Evolutionary conservation across 2,113 vertebrate species (phyloP).

Genomic region (Bucco capensis): DNA sequence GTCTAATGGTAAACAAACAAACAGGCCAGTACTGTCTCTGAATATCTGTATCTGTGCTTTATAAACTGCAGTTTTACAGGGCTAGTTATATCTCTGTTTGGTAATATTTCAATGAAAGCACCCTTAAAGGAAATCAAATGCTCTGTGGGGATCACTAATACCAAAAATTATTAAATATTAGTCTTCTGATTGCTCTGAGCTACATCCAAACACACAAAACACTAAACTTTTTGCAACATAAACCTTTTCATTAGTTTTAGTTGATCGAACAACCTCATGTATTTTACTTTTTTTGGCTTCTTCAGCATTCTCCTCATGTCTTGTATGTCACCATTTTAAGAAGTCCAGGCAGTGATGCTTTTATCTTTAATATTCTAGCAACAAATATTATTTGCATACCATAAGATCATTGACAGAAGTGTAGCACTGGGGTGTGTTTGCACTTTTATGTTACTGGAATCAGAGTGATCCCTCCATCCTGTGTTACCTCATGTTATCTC

Average conservation of each 20-base stretch:
- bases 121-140: not conserved
- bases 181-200: not conserved
- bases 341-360: not conserved
- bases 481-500: not conserved
- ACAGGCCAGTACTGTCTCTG: not conserved
- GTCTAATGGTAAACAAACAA: not conserved
- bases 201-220: not conserved
- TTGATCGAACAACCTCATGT: not conserved
- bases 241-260: not conserved
- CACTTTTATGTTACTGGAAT: not conserved
- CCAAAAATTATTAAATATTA: not conserved
- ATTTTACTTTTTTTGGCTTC: not conserved
- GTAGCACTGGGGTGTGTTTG: not conserved
- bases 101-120: not conserved
- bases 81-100: not conserved
- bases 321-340: not conserved
- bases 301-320: not conserved
- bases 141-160: not conserved
- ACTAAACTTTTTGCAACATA: not conserved
- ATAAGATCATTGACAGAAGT: not conserved
- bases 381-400: not conserved
- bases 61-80: not conserved
- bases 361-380: not conserved
- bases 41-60: not conserved
- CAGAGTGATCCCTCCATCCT: not conserved